Evolutionary conservation across 2,797 vertebrate species (phyloP).

Genomic region (Centroberyx gerrardi): DNA sequence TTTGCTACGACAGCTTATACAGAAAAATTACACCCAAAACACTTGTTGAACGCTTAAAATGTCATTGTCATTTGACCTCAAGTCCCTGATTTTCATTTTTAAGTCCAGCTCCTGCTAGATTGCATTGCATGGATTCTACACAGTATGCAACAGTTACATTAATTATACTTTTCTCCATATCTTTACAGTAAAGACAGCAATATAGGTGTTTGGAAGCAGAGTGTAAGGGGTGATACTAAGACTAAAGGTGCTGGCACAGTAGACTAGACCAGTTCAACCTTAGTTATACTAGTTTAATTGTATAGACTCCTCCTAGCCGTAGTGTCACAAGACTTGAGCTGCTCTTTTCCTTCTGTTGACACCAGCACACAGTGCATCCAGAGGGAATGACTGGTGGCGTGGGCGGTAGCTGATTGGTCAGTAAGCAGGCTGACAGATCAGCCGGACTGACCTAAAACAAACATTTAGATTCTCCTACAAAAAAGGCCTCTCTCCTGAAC

Average conservation of each 20-base stretch:
- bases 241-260: constrained; percentile 82
- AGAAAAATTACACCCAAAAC: constrained; percentile 85
- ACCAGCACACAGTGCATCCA: constrained; percentile 77
- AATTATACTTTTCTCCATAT: constrained; percentile 81
- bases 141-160: constrained; percentile 85
- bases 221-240: constrained; percentile 84
- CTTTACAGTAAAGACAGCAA: constrained; percentile 86
- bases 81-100: constrained; percentile 88
- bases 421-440: constrained; percentile 73
- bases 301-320: constrained; percentile 76
- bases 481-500: constrained; percentile 84
- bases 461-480: constrained; percentile 78
- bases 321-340: constrained; percentile 74
- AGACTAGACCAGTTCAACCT: constrained; percentile 80
- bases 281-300: constrained; percentile 80
- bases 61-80: constrained; percentile 87
- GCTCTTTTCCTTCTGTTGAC: constrained; percentile 76
- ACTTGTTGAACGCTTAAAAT: constrained; percentile 85
- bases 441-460: constrained; percentile 76
- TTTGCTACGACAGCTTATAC: constrained; percentile 87
- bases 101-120: constrained; percentile 86
- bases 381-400: constrained; percentile 66
- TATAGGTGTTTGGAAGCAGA: constrained; percentile 86
- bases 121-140: constrained; percentile 88
- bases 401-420: constrained; percentile 74